Evolutionary conservation across 2,888 invertebrate genomes (phyloP).

Genomic region (Tetramorium bicarinatum): DNA sequence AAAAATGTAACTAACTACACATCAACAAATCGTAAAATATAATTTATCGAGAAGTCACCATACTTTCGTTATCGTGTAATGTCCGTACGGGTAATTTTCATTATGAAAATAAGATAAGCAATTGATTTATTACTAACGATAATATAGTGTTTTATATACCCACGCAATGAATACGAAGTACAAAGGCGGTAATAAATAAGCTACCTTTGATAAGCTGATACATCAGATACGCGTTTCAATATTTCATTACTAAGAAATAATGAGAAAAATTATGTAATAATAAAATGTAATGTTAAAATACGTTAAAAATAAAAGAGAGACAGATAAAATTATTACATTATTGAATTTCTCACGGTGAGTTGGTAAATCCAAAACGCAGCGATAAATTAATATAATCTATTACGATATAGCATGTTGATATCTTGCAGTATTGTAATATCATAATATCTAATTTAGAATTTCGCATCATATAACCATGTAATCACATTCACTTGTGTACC

Average conservation of each 20-base stretch:
- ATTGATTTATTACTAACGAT: conserved; percentile 56
- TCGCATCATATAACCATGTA: not conserved
- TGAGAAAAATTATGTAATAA: not conserved
- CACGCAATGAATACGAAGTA: conserved; percentile 4
- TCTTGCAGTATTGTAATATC: conserved; percentile 1
- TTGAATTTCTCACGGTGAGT: not conserved
- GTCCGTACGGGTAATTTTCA: conserved; percentile 26
- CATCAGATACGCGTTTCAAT: not conserved
- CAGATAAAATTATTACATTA: not conserved
- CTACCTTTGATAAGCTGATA: not conserved
- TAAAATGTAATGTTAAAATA: not conserved
- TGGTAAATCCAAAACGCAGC: not conserved
- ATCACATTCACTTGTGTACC: no score
- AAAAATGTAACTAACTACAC: not conserved
- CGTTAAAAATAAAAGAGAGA: not conserved
- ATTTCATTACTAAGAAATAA: not conserved
- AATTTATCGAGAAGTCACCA: not conserved
- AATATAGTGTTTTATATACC: conserved; percentile 23
- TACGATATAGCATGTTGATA: conserved; percentile 5
- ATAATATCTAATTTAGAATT: conserved; percentile 14
- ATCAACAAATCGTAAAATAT: not conserved
- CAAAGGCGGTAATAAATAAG: conserved; percentile 15
- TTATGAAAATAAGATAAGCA: conserved; percentile 26
- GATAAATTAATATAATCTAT: conserved; percentile 12
- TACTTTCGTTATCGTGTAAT: not conserved